Conservation (phyloP, 2,888 invertebrate species). For the Amiota minor region DNA sequence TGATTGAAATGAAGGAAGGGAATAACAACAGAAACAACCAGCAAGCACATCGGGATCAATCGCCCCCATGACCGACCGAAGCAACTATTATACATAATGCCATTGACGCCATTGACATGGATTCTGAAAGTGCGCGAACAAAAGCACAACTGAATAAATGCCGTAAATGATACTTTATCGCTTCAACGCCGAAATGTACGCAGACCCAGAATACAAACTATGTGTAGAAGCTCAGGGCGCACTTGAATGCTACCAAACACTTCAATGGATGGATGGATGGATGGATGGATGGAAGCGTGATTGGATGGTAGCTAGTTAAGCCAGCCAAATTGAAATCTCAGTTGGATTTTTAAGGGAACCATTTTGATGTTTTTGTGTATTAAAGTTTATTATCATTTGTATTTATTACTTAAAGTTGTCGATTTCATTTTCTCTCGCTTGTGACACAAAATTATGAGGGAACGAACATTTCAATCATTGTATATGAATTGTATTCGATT, state of each 20-base stretch:
- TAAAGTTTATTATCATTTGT: conserved; percentile 18
- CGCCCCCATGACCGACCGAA: background rate
- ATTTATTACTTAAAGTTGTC: conserved; percentile 1
- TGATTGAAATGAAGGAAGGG: background rate
- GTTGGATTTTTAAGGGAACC: background rate
- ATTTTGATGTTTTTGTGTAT: background rate
- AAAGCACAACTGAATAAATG: conserved; percentile 55
- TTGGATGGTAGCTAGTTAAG: background rate
- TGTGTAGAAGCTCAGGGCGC: background rate
- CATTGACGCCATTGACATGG: conserved; percentile 43
- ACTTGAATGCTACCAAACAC: background rate
- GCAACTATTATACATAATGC: conserved; percentile 11
- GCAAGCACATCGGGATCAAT: background rate
- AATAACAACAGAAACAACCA: background rate
- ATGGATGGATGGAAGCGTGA: too few relatives aligned
- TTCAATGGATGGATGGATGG: too few relatives aligned
- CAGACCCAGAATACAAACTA: background rate
- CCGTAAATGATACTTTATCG: conserved; percentile 57
- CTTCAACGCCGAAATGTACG: conserved; percentile 50
- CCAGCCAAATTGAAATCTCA: conserved; percentile 5
- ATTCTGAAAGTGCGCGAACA: conserved; percentile 54
- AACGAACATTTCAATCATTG: conserved; percentile 1
- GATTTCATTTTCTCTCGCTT: too few relatives aligned
- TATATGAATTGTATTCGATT: conserved; percentile 20
- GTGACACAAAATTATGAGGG: background rate